These are phyloP conservation scores for Rhinoraja longicauda DNA, from an alignment of 2,797 vertebrate genomes.

Conservation along the genomic window DNA sequence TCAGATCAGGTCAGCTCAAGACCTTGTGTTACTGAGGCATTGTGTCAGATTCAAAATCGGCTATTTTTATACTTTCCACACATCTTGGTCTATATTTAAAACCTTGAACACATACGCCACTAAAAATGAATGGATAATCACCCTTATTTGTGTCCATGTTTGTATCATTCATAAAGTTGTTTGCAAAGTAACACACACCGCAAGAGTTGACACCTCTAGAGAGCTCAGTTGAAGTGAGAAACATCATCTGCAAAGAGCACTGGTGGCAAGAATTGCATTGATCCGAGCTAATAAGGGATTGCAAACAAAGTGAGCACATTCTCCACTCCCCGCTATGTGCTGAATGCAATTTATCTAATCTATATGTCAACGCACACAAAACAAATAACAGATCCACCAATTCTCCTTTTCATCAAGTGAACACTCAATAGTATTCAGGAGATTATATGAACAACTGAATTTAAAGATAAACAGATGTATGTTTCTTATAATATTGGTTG, in stretches of 20 bases:
- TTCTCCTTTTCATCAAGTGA: neutral
- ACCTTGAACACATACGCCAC: neutral
- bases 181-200: neutral
- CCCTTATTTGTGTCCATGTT: too few relatives aligned
- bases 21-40: neutral
- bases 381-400: neutral
- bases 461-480: neutral
- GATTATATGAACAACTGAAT: neutral
- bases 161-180: neutral
- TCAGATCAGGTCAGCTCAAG: neutral
- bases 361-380: too few relatives aligned
- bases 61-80: neutral
- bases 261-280: too few relatives aligned
- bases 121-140: neutral
- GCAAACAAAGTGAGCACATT: neutral
- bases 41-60: neutral
- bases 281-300: neutral
- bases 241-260: neutral
- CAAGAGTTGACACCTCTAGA: neutral
- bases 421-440: neutral
- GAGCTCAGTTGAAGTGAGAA: neutral
- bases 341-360: neutral
- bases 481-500: neutral
- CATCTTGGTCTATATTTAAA: neutral
- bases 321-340: neutral